A percentile compares a stretch with the other conserved stretches of the same genome.
Conservation (phyloP, 1,140 invertebrate genomes). For the Leptopilina boulardi region DNA sequence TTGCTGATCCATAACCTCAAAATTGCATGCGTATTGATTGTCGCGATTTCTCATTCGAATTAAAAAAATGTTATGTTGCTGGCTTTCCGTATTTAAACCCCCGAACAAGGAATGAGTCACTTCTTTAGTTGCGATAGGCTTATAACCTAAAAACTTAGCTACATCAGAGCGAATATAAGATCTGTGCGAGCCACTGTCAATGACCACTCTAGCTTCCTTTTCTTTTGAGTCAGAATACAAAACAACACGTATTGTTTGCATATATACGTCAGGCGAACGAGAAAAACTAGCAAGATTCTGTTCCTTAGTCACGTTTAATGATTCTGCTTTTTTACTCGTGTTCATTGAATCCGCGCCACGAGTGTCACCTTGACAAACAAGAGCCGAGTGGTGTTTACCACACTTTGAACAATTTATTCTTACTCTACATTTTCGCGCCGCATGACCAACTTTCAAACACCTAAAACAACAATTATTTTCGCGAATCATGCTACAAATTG, state of each 20-base stretch:
- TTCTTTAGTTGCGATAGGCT: conserved; percentile 16
- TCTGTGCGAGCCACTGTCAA: conserved; percentile 48
- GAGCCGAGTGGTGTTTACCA: conserved; percentile 36
- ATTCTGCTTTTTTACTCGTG: conserved; percentile 27
- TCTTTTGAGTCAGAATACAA: conserved; percentile 47
- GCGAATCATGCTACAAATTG: conserved; percentile 16
- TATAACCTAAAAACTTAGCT: conserved; percentile 43
- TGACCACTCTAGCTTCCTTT: conserved; percentile 43
- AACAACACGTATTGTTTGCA: conserved; percentile 47
- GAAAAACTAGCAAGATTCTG: conserved; percentile 45
- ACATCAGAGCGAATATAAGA: conserved; percentile 51
- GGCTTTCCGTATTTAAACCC: conserved; percentile 23
- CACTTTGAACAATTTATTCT: conserved; percentile 39
- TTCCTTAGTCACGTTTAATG: conserved; percentile 20
- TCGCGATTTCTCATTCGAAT: conserved; percentile 42
- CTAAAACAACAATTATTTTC: conserved; percentile 30
- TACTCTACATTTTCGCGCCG: conserved; percentile 36
- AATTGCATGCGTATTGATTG: conserved; percentile 47
- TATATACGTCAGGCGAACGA: conserved; percentile 44
- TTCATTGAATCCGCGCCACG: neutral
- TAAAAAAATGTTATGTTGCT: conserved; percentile 46
- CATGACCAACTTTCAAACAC: conserved; percentile 42
- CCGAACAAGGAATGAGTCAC: conserved; percentile 49
- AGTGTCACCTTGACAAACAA: conserved; percentile 40
- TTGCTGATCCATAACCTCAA: conserved; percentile 42